Conservation (phyloP, 2,113 vertebrate species). For the Callionymus lyra region DNA sequence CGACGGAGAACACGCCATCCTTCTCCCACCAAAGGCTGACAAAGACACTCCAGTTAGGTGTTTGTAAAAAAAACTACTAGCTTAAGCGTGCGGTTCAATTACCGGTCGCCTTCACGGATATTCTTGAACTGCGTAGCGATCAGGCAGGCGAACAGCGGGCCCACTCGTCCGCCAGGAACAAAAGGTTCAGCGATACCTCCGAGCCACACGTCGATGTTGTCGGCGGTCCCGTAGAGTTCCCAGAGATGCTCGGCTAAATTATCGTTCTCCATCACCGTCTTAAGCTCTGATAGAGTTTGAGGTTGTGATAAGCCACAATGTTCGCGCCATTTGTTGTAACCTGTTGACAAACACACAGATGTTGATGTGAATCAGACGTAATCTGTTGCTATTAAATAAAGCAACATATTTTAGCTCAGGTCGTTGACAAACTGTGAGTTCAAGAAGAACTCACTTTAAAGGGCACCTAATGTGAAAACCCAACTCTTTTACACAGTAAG, state of each 20-base stretch:
- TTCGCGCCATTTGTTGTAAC: conserved; percentile 60
- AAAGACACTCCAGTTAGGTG: conserved; percentile 2
- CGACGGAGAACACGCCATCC: conserved; percentile 45
- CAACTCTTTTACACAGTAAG: no score
- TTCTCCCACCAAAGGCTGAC: conserved; percentile 69
- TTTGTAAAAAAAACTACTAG: not conserved
- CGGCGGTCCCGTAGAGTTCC: conserved; percentile 46
- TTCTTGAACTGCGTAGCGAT: conserved; percentile 53
- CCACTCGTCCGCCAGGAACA: conserved; percentile 62
- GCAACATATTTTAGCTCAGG: no score
- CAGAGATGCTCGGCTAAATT: conserved; percentile 35
- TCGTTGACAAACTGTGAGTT: not conserved
- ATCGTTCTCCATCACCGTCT: conserved; percentile 38
- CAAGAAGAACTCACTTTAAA: not conserved
- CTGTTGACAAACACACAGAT: conserved; percentile 25
- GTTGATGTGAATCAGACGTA: no score
- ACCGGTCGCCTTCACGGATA: conserved; percentile 54
- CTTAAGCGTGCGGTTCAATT: not conserved
- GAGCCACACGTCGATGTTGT: conserved; percentile 65
- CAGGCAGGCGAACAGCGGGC: conserved; percentile 65
- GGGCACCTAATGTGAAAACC: no score
- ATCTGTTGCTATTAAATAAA: no score
- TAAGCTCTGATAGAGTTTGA: conserved; percentile 12
- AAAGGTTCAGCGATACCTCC: conserved; percentile 61
- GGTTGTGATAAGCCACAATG: conserved; percentile 58